Evolutionary conservation across 2,888 invertebrate genomes (phyloP).

Genomic region (Campoplex capitator): DNA sequence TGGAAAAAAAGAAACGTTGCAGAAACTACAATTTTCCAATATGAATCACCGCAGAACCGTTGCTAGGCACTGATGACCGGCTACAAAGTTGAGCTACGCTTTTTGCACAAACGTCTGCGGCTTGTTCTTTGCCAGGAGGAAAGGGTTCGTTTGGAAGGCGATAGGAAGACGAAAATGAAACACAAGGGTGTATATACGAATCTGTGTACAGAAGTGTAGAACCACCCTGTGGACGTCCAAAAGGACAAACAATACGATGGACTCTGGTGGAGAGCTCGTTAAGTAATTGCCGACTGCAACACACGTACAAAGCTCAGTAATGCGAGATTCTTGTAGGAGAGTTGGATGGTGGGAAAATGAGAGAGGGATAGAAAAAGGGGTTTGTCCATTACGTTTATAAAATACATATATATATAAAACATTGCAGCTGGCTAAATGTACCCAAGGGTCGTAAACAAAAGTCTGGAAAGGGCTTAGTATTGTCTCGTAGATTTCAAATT

Average conservation of each 20-base stretch:
- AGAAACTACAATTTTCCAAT: not conserved
- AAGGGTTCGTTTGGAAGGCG: not conserved
- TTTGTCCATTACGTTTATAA: slow-evolving; percentile 43
- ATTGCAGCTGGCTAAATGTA: slow-evolving; percentile 46
- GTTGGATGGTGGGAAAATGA: slow-evolving; percentile 45
- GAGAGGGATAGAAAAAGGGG: slow-evolving; percentile 56
- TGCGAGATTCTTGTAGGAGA: slow-evolving; percentile 80
- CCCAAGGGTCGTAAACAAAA: slow-evolving; percentile 29
- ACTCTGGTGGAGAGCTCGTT: slow-evolving; percentile 76
- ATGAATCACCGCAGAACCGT: slow-evolving; percentile 8
- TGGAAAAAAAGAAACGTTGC: slow-evolving; percentile 3
- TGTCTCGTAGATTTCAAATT: slow-evolving; percentile 11
- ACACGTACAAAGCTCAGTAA: slow-evolving; percentile 73
- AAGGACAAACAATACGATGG: slow-evolving; percentile 73
- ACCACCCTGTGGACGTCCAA: slow-evolving; percentile 66
- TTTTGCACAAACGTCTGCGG: slow-evolving; percentile 58
- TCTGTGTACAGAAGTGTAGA: slow-evolving; percentile 47
- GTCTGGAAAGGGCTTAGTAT: slow-evolving; percentile 28
- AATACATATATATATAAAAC: slow-evolving; percentile 53
- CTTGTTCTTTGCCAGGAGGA: slow-evolving; percentile 37
- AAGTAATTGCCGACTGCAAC: slow-evolving; percentile 77
- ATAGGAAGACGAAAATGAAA: slow-evolving; percentile 12
- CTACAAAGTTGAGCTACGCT: slow-evolving; percentile 48
- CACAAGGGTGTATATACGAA: slow-evolving; percentile 31
- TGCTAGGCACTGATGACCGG: slow-evolving; percentile 13